phyloP scores from a whole-genome alignment of 2,797 vertebrate species.

The Phoebastria nigripes region DNA sequence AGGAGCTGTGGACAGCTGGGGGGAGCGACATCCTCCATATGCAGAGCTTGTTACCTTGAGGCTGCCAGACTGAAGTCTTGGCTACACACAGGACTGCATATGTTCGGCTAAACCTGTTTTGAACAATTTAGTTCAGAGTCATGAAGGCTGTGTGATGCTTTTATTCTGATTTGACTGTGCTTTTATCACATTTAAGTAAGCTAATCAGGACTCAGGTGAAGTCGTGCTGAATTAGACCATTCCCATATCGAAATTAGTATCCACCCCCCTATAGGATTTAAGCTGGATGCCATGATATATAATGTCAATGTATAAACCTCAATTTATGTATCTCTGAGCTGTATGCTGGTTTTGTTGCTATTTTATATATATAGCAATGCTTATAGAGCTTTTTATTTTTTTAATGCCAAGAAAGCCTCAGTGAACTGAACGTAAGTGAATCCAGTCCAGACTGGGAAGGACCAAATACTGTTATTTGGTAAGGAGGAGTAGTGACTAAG shows the following conservation, averaged over 20 bases:
- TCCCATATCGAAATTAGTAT: not conserved
- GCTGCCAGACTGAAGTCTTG: conserved; percentile 41
- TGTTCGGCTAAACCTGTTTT: conserved; percentile 43
- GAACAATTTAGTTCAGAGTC: conserved; percentile 27
- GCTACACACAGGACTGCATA: not conserved
- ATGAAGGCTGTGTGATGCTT: not conserved
- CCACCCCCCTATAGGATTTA: not conserved
- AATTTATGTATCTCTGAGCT: not conserved
- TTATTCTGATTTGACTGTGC: not conserved
- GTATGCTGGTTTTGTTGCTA: not conserved
- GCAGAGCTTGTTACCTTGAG: conserved; percentile 31
- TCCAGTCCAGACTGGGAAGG: not conserved
- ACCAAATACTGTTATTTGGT: not conserved
- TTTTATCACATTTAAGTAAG: not conserved
- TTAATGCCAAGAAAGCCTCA: not conserved
- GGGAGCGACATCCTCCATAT: not conserved
- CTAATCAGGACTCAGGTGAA: not conserved
- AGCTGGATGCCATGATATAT: not conserved
- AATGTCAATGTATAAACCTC: not conserved
- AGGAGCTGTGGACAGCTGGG: conserved; percentile 14
- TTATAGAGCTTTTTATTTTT: not conserved
- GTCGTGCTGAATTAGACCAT: not conserved
- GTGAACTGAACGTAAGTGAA: not conserved
- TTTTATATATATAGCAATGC: not conserved
- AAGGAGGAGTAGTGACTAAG: not conserved